A percentile compares a stretch with the other conserved stretches of the same genome.
Conservation (phyloP, 2,888 invertebrate species). For the Mayetiola destructor region DNA sequence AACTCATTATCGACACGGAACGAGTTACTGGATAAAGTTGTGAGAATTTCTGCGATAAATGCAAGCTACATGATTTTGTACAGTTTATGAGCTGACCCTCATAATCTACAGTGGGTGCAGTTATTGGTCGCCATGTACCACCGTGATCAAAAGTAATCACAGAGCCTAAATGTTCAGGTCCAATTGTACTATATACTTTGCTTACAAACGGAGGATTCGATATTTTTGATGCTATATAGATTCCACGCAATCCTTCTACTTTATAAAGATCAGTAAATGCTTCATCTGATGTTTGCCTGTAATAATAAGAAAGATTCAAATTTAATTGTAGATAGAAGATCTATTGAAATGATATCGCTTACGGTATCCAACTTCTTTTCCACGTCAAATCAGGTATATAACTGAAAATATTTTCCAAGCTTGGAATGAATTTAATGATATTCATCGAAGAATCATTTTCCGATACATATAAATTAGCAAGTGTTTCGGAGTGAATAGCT, state of each 20-base stretch:
- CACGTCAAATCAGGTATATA: slow-evolving; percentile 71
- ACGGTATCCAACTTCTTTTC: slow-evolving; percentile 72
- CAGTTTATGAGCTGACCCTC: slow-evolving; percentile 55
- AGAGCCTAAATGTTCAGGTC: slow-evolving; percentile 61
- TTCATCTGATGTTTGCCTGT: slow-evolving; percentile 61
- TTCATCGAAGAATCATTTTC: slow-evolving; percentile 48
- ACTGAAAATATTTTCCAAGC: slow-evolving; percentile 65
- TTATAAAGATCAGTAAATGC: slow-evolving; percentile 78
- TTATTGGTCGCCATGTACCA: slow-evolving; percentile 61
- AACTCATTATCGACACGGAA: slow-evolving; percentile 68
- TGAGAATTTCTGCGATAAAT: slow-evolving; percentile 74
- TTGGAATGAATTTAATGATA: slow-evolving; percentile 58
- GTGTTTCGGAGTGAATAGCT: slow-evolving; percentile 57
- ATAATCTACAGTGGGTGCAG: slow-evolving; percentile 54
- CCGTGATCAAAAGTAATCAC: slow-evolving; percentile 80
- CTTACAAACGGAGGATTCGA: slow-evolving; percentile 35
- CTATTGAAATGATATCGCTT: slow-evolving; percentile 31
- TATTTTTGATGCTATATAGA: slow-evolving; percentile 77
- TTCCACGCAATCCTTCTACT: slow-evolving; percentile 72
- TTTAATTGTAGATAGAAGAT: not conserved
- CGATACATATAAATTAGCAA: slow-evolving; percentile 69
- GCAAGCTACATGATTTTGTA: slow-evolving; percentile 62
- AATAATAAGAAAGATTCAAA: slow-evolving; percentile 20
- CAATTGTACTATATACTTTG: slow-evolving; percentile 36
- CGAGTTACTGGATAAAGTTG: slow-evolving; percentile 67